These are phyloP conservation scores for Lepidurus couesii DNA, from an alignment of 1,140 invertebrate species.

Conservation along the genomic window DNA sequence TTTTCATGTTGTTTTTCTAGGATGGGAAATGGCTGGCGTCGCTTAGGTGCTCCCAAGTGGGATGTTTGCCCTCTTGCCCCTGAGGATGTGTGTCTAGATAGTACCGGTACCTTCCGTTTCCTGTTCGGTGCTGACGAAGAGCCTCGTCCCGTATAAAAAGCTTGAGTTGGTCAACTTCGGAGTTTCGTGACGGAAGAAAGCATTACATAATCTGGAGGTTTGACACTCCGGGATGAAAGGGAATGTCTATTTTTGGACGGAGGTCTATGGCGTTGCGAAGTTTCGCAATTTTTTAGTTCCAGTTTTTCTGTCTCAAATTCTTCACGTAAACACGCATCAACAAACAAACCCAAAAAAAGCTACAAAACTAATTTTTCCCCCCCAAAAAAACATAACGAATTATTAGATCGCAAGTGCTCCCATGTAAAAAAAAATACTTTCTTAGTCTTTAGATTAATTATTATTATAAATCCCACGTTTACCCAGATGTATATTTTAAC, in stretches of 20 bases:
- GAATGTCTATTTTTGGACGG: neutral
- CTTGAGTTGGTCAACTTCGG: neutral
- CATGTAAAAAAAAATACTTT: neutral
- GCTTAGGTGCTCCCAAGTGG: neutral
- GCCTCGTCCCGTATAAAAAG: constrained; percentile 18
- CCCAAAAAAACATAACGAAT: neutral
- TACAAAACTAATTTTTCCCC: neutral
- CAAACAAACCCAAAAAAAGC: constrained; percentile 17
- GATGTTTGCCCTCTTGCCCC: constrained; percentile 28
- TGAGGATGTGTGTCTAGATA: constrained; percentile 27
- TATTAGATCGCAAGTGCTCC: neutral
- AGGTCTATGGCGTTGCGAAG: neutral
- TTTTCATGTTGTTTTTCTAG: neutral
- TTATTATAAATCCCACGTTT: neutral
- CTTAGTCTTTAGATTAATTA: neutral
- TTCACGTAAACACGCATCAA: constrained; percentile 2
- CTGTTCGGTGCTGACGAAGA: constrained; percentile 31
- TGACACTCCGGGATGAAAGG: neutral
- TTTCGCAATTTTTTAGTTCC: neutral
- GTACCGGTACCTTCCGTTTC: constrained; percentile 30
- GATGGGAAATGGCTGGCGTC: constrained; percentile 13
- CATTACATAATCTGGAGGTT: neutral
- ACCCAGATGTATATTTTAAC: neutral
- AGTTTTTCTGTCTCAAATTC: neutral
- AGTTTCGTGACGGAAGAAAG: neutral